Percentiles rank a stretch among this genome's conserved stretches.
Evolutionary conservation across 2,113 vertebrate genomes (phyloP).

Genomic region (Heliornis fulica): DNA sequence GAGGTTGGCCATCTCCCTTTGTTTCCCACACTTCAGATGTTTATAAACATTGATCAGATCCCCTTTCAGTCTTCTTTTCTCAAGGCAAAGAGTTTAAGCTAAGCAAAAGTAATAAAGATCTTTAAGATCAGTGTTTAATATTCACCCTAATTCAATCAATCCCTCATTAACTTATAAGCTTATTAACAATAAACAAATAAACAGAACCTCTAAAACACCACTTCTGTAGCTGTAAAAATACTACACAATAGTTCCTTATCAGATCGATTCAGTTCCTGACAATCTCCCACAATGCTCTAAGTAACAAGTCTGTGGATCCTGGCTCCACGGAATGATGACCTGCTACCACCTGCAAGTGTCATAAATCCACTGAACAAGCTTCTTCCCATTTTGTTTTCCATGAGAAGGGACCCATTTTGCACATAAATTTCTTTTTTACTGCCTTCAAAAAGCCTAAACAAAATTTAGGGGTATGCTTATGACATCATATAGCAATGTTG

Average conservation of each 20-base stretch:
- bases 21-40: too few species aligned
- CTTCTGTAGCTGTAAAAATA: neutral
- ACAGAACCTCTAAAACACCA: neutral
- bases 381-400: neutral
- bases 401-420: neutral
- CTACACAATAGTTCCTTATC: neutral
- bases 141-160: neutral
- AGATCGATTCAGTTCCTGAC: neutral
- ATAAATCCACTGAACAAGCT: neutral
- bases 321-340: neutral
- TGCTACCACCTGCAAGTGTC: neutral
- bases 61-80: too few species aligned
- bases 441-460: neutral
- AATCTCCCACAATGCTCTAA: neutral
- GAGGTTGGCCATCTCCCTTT: too few species aligned
- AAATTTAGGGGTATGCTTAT: rapidly evolving
- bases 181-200: neutral
- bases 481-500: neutral
- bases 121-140: neutral
- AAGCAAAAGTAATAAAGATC: neutral
- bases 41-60: too few species aligned
- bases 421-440: neutral
- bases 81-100: neutral
- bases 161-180: too few species aligned
- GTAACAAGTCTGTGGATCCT: neutral